Conservation (phyloP, 2,888 invertebrate species). For the Priocnemis perturbator region DNA sequence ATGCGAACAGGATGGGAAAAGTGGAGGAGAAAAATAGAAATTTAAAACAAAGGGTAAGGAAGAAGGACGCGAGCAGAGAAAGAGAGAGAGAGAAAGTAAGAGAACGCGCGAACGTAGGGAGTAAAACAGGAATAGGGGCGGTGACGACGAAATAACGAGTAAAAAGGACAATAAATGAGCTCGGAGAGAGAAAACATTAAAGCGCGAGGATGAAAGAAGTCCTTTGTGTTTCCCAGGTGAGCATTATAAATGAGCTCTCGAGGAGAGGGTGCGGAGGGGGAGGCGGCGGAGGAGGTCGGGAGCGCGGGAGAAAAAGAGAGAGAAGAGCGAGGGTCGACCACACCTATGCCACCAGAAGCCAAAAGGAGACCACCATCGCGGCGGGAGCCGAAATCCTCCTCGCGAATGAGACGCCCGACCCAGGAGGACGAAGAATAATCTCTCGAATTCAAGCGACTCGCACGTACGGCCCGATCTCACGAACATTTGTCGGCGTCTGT, state of each 20-base stretch:
- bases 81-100: conserved; percentile 19
- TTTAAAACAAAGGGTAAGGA: background rate
- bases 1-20: no score
- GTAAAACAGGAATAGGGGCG: background rate
- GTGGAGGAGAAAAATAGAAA: no score
- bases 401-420: conserved; percentile 23
- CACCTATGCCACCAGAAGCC: conserved; percentile 68
- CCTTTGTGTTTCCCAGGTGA: conserved; percentile 71
- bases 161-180: conserved; percentile 45
- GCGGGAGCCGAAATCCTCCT: conserved; percentile 39
- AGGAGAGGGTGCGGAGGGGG: conserved; percentile 38
- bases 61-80: conserved; percentile 7
- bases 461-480: background rate
- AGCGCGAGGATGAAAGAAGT: conserved; percentile 64
- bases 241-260: conserved; percentile 70
- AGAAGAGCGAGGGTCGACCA: conserved; percentile 55
- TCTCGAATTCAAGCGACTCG: conserved; percentile 7
- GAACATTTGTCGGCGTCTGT: background rate
- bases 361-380: conserved; percentile 65
- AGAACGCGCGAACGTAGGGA: no score
- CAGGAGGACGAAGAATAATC: conserved; percentile 14
- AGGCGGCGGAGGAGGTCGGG: conserved; percentile 16
- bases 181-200: conserved; percentile 59
- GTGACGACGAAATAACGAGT: conserved; percentile 51
- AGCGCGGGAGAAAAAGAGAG: conserved; percentile 15